Evolutionary conservation across 2,888 invertebrate genomes (phyloP).

Genomic region (Caenorhabditis japonica): DNA sequence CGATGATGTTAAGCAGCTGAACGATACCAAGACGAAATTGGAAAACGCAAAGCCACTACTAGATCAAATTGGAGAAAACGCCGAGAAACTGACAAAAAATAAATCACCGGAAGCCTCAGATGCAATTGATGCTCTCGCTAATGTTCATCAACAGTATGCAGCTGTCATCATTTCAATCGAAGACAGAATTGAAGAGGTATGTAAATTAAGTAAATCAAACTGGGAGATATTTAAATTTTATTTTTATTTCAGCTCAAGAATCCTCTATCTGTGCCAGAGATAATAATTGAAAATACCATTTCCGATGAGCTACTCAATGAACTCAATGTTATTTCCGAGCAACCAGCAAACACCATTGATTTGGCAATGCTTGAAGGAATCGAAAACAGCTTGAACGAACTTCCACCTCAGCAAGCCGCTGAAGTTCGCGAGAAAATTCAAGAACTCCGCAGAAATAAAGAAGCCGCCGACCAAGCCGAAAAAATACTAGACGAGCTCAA

Average conservation of each 20-base stretch:
- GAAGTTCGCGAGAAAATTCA: conserved; percentile 2
- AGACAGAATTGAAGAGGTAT: conserved; percentile 44
- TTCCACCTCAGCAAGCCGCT: conserved; percentile 1
- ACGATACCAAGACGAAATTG: conserved; percentile 39
- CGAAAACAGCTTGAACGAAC: neutral
- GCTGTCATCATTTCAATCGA: conserved; percentile 38
- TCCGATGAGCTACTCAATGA: conserved; percentile 13
- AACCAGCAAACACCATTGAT: conserved; percentile 16
- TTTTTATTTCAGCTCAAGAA: conserved; percentile 11
- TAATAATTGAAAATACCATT: conserved; percentile 1
- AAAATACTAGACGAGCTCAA: neutral
- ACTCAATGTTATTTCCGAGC: conserved; percentile 6
- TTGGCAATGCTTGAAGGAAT: conserved; percentile 11
- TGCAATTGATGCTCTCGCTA: conserved; percentile 45
- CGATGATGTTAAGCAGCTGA: conserved; percentile 32
- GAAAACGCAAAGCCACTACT: conserved; percentile 40
- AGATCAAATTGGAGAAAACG: conserved; percentile 36
- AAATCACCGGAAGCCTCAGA: conserved; percentile 49
- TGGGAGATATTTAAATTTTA: too few relatives aligned
- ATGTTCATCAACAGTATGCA: conserved; percentile 48
- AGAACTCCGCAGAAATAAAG: conserved; percentile 6
- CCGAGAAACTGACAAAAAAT: conserved; percentile 46
- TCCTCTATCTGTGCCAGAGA: conserved; percentile 8
- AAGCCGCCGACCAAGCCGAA: neutral
- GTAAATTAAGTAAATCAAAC: neutral